Conservation (phyloP, 2,113 vertebrate genomes). For the Ploceus nigricollis region DNA sequence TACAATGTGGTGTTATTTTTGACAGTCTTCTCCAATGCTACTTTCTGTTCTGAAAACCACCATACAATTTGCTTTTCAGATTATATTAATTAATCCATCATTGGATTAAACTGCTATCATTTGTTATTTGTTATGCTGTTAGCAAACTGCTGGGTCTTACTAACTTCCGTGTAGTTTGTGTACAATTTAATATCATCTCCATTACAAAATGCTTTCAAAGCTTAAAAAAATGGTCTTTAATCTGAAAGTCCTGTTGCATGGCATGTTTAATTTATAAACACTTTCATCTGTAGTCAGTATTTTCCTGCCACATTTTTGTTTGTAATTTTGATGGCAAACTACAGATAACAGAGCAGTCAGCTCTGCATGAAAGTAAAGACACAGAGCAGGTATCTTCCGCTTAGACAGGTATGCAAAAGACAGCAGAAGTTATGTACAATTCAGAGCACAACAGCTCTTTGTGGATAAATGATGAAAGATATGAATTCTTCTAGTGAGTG, state of each 20-base stretch:
- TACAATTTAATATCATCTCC: slow-evolving; percentile 11
- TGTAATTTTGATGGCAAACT: not conserved
- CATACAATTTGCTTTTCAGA: not conserved
- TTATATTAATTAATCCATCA: not conserved
- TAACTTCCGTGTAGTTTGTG: not conserved
- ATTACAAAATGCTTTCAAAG: slow-evolving; percentile 34
- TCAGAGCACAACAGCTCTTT: not conserved
- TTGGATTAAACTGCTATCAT: not conserved
- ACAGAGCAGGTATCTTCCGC: not conserved
- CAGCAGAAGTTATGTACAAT: not conserved
- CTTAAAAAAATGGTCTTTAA: slow-evolving; percentile 16
- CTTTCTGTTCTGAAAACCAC: not conserved
- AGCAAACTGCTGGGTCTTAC: not conserved
- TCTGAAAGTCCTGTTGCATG: slow-evolving; percentile 7
- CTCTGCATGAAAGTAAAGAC: not conserved
- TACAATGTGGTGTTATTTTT: not conserved
- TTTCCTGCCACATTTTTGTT: not conserved
- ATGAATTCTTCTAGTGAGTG: not conserved
- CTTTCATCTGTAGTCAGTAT: not conserved
- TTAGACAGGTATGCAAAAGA: not conserved
- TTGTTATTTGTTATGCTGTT: not conserved
- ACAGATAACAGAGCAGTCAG: not conserved
- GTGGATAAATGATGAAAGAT: not conserved
- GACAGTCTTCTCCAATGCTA: not conserved
- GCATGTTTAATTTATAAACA: slow-evolving; percentile 29